Evolutionary conservation across 2,888 invertebrate genomes (phyloP).

Genomic region (Dryomyza anilis): DNA sequence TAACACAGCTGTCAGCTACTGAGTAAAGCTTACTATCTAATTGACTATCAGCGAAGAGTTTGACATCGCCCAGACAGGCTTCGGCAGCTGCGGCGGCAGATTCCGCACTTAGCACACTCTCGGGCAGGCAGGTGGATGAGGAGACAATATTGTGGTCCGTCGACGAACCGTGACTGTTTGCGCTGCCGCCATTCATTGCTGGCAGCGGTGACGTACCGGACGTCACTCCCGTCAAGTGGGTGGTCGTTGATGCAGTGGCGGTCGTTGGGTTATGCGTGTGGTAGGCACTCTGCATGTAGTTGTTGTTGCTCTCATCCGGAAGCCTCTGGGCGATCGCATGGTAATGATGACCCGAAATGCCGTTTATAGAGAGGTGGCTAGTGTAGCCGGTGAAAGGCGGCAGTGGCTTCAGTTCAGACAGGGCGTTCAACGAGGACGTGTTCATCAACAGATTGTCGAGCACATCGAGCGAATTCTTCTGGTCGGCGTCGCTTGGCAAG

Average conservation of each 20-base stretch:
- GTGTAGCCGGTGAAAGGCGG: constrained; percentile 88
- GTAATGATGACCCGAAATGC: constrained; percentile 85
- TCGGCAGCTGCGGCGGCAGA: constrained; percentile 50
- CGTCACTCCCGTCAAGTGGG: constrained; percentile 41
- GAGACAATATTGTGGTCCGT: constrained; percentile 76
- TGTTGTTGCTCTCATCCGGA: constrained; percentile 78
- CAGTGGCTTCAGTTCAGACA: constrained; percentile 83
- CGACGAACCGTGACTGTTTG: constrained; percentile 52
- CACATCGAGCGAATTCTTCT: constrained; percentile 68
- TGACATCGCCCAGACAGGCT: constrained; percentile 66
- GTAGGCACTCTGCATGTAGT: constrained; percentile 69
- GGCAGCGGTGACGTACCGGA: constrained; percentile 39
- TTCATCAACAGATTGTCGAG: constrained; percentile 71
- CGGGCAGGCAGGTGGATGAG: constrained; percentile 73
- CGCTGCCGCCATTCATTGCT: constrained; percentile 32
- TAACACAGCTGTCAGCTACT: constrained; percentile 62
- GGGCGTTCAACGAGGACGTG: constrained; percentile 64
- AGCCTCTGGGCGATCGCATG: constrained; percentile 81
- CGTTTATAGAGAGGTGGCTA: constrained; percentile 84
- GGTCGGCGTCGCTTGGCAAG: constrained; percentile 61
- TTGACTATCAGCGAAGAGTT: constrained; percentile 66
- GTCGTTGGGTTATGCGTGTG: constrained; percentile 39
- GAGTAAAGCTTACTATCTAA: constrained; percentile 64
- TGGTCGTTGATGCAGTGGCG: constrained; percentile 38
- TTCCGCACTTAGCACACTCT: constrained; percentile 65